Evolutionary conservation across 1,140 invertebrate species (phyloP).

Genomic region (Hyphantria cunea): DNA sequence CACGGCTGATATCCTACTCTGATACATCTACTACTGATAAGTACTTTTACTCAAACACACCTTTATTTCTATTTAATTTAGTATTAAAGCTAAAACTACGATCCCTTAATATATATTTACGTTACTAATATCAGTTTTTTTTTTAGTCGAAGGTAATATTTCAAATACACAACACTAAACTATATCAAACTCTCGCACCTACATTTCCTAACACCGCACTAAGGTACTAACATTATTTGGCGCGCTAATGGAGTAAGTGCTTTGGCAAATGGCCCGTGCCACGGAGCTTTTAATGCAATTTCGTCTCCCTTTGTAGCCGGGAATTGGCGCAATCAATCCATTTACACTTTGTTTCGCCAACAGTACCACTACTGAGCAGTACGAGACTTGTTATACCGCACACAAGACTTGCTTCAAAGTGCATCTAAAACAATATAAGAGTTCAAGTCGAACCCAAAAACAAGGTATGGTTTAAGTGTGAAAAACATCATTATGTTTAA

Average conservation of each 20-base stretch:
- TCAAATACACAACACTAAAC: neutral
- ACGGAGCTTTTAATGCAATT: conserved; percentile 80
- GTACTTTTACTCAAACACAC: too few species aligned
- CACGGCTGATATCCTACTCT: too few species aligned
- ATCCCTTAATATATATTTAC: too few species aligned
- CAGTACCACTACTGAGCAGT: conserved; percentile 56
- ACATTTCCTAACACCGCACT: conserved; percentile 52
- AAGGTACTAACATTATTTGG: conserved; percentile 72
- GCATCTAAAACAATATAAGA: conserved; percentile 53
- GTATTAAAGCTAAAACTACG: too few species aligned
- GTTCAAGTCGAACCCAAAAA: too few species aligned
- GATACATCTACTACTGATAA: too few species aligned
- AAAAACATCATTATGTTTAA: too few species aligned
- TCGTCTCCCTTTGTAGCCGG: conserved; percentile 67
- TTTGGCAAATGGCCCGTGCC: conserved; percentile 73
- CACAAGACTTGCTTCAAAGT: conserved; percentile 59
- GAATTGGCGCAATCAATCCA: conserved; percentile 80
- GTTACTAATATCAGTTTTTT: too few species aligned
- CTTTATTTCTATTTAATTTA: too few species aligned
- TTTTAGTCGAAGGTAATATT: too few species aligned
- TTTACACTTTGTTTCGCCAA: conserved; percentile 81
- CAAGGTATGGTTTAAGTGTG: too few species aligned
- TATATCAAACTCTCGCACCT: conserved; percentile 33
- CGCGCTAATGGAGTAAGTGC: conserved; percentile 78
- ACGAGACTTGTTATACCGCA: conserved; percentile 36